These are phyloP conservation scores for Chaetorhynchus papuensis DNA, from an alignment of 2,113 vertebrate species.

Conservation along the genomic window DNA sequence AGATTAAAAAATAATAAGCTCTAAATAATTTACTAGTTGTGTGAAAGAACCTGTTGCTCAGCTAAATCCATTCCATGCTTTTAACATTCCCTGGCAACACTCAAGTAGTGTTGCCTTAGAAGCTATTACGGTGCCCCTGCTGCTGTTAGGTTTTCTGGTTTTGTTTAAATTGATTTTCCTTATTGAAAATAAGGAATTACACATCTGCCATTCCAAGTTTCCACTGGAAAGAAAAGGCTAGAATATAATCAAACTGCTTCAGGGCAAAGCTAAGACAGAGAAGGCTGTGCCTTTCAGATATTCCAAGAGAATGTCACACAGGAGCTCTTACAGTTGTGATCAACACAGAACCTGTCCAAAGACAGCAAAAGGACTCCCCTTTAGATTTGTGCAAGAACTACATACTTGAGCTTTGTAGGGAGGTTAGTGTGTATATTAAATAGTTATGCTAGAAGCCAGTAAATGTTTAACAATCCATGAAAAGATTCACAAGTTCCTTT, in stretches of 20 bases:
- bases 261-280: background rate
- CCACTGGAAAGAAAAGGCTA: background rate
- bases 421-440: background rate
- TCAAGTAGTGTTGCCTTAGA: background rate
- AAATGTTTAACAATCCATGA: background rate
- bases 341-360: background rate
- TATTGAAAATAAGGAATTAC: background rate
- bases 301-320: background rate
- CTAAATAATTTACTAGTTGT: background rate
- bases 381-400: background rate
- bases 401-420: background rate
- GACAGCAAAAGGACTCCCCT: background rate
- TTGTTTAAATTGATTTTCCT: background rate
- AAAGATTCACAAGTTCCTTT: background rate
- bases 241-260: background rate
- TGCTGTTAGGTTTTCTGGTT: background rate
- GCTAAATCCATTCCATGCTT: background rate
- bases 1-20: background rate
- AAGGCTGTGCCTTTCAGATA: background rate
- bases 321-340: background rate
- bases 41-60: background rate
- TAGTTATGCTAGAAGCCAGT: background rate
- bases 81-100: background rate
- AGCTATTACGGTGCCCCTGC: background rate
- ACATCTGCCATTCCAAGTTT: background rate